phyloP scores from a whole-genome alignment of 2,888 invertebrate species.

The Chymomyza amoena region DNA sequence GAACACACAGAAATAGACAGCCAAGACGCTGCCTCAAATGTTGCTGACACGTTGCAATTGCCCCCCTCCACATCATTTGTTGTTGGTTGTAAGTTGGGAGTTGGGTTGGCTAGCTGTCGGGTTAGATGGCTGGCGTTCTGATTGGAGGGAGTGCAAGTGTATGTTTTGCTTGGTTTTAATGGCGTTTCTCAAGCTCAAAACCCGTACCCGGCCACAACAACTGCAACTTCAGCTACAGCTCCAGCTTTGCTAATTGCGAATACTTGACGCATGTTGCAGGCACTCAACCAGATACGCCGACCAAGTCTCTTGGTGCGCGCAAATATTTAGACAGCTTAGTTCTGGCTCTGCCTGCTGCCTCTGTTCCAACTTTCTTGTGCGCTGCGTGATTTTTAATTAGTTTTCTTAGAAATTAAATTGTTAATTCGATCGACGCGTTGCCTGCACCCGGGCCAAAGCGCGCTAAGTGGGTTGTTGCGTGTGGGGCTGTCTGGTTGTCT shows the following conservation, averaged over 20 bases:
- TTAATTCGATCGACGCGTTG: slow-evolving; percentile 75
- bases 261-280: slow-evolving; percentile 71
- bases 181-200: slow-evolving; percentile 51
- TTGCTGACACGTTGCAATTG: slow-evolving; percentile 51
- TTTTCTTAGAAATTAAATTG: slow-evolving; percentile 77
- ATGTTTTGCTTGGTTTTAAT: slow-evolving; percentile 66
- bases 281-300: slow-evolving; percentile 58
- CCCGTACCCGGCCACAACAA: neutral
- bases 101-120: neutral
- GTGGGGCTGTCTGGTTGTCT: slow-evolving; percentile 53
- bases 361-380: slow-evolving; percentile 16
- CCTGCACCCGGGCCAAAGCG: slow-evolving; percentile 44
- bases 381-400: slow-evolving; percentile 75
- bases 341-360: neutral
- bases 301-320: neutral
- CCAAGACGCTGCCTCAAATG: slow-evolving; percentile 44
- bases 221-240: slow-evolving; percentile 19
- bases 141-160: slow-evolving; percentile 63
- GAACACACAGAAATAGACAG: rapidly evolving
- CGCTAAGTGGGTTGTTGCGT: slow-evolving; percentile 59
- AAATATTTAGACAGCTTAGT: slow-evolving; percentile 56
- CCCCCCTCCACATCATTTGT: slow-evolving; percentile 25
- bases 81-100: neutral
- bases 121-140: slow-evolving; percentile 49
- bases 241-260: slow-evolving; percentile 70